Evolutionary conservation across 2,797 vertebrate genomes (phyloP), one percentile per base, ranked within the genome.

Genomic region (Melanotaenia nigrans): DNA sequence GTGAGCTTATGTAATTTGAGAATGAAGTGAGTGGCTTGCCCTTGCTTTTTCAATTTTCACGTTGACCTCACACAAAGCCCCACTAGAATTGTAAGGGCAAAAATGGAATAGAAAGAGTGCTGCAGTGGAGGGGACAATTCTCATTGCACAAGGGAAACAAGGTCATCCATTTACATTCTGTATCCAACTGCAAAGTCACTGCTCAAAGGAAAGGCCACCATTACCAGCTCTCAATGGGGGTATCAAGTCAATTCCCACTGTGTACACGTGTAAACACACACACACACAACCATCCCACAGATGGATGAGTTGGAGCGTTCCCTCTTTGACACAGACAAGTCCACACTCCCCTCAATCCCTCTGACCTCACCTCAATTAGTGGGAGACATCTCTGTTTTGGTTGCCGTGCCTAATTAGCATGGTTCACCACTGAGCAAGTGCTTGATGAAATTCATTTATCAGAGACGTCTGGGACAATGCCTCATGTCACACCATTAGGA

Each of bases 291-390:
- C 61, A 63, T 65, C 47, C 59, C 69, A 58, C 66, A 80, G 68
- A 77, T 56, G 22, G 81, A 79, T 62, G 71, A 70, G 42, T 76
- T 75, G 24, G 75, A 85, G 78, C 75, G 55, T 11, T 83, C 68
- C 20, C 35, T 61, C 61, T 24, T 11, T 45, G 59, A 69, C 68
- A 42, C 65, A 65, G 49, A 30, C 78, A 78, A 76, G 83, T 78
- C 83, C 85, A 71, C 57, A 42, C 79, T 81, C 77, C 66, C 55
- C 60, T 82, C 81, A 67, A 42, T 75, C 75, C 75, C 81, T 35
- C 77, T 81, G 83, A 91, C 85, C 85, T 88, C 85, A 81, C 85
- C 81, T 92, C 91, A 92, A 90, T 93, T 91, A 93, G 80, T 24
- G 18, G 66, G 75, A 86, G 79, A 89, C 75, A 81, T 92, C 85